Evolutionary conservation across 2,888 invertebrate species (phyloP), one percentile per base, ranked within the genome.

Genomic region (Dascillus cervinus): DNA sequence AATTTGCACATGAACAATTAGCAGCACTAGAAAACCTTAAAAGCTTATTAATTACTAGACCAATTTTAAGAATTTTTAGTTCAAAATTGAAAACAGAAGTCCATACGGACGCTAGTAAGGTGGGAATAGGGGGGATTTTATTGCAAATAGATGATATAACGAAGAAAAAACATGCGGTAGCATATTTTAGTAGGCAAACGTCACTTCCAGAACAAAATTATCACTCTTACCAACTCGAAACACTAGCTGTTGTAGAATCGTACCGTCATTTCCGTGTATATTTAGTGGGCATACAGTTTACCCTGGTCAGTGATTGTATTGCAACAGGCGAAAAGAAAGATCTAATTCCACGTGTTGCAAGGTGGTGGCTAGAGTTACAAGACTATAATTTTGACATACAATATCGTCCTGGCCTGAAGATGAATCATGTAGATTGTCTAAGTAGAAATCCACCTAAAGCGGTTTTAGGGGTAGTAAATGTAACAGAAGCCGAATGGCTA

Each of bases 401-500:
- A 12, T 26, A 17, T 9, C 26, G 26, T n/a, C 8, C 26, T 11
- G 26, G 26, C 3, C 15, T 26, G 9, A 26, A 26, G 11, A 26
- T 26, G 26, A 29, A 29, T n/a, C n/a, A n/a, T n/a, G n/a, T n/a
- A n/a, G n/a, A n/a, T n/a, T n/a, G n/a, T n/a, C n/a, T n/a, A n/a
- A n/a, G n/a, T n/a, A n/a, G n/a, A n/a, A 31, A 20, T 20, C 32
- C 36, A 14, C 14, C 20, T 10, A 20, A 22, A 23, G 22, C 26
- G 5, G 36, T 36, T 10, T 27, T 34, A 10, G 11, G 22, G 12
- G 12, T 27, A 21, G 25, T 44, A 5, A 38, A 42, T 22, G 13
- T 29, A 14, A 26, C 26, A 9, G 26, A 26, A 12, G n/a, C 26
- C 8, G 26, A 26, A n/a, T 15, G 26, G 26, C 11, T 26, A 15